A percentile compares a stretch with the other conserved stretches of the same genome.
Conservation (phyloP, 1,140 invertebrate genomes). For the Helicoverpa zea region DNA sequence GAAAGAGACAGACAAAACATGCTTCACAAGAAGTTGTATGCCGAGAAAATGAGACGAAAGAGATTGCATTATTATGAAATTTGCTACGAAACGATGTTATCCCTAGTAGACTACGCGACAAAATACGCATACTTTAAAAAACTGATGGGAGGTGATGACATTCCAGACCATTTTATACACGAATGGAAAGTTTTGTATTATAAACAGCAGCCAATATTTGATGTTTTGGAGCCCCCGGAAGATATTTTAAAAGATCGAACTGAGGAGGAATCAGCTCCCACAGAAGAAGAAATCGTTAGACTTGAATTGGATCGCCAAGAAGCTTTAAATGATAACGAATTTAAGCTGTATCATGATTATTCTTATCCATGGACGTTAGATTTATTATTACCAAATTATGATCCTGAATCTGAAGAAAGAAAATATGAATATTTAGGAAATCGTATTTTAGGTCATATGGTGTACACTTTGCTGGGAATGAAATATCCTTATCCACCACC, state of each 20-base stretch:
- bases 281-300: conserved; percentile 73
- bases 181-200: conserved; percentile 87
- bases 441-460: conserved; percentile 86
- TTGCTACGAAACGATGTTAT: conserved; percentile 84
- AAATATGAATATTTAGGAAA: conserved; percentile 81
- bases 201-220: conserved; percentile 86
- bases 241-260: conserved; percentile 70
- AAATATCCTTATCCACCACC: conserved; percentile 86
- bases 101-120: conserved; percentile 86
- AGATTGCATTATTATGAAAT: conserved; percentile 80
- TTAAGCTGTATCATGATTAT: conserved; percentile 81
- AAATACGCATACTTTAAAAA: conserved; percentile 84
- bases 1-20: conserved; percentile 85
- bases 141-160: conserved; percentile 73
- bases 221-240: conserved; percentile 75
- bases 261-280: conserved; percentile 62
- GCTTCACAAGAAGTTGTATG: conserved; percentile 84
- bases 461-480: conserved; percentile 86
- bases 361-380: conserved; percentile 78
- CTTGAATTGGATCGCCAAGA: conserved; percentile 78
- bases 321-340: conserved; percentile 77
- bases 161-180: conserved; percentile 82
- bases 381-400: conserved; percentile 76
- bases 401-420: conserved; percentile 76
- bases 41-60: conserved; percentile 82